Evolutionary conservation across 2,797 vertebrate genomes (phyloP), one percentile per base, ranked within the genome.

Genomic region (Parotocinclus haroldoi): DNA sequence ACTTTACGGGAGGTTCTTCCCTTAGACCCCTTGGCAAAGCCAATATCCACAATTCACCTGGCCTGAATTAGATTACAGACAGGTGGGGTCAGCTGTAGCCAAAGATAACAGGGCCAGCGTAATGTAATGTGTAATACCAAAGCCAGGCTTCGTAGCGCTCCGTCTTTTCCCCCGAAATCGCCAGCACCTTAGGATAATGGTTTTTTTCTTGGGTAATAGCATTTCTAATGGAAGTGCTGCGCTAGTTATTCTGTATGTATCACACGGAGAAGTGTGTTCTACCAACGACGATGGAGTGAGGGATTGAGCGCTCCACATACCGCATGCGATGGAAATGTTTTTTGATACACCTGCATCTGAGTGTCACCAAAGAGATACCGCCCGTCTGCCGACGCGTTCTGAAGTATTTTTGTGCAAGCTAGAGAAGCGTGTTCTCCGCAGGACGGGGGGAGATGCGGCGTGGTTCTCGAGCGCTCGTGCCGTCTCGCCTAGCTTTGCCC

Each of bases 211-310:
- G 61, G 40, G 49, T 65, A 64, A 64, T 58, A 46, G 44, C 16
- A 46, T 71, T 71, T 65, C 48, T 64, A 71, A 71, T 71, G 55
- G 58, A 71, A 58, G 40, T 38, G 19, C 16, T 53, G 19, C 58
- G 55, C 27, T 59, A 64, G 51, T 37, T 63, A 58, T 62, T 7
- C 12, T 17, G 14, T 50, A 62, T 18, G 37, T 62, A 51, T 17
- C 37, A 39, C 5, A 1, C 1, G 9, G 46, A 51, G 59, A 49
- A 62, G 39, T 42, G 5, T 19, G 14, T 14, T n/a, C 6, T 44
- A 44, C 52, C 50, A 44, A 16, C 7, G 37, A 10, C 7, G 19
- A n/a, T 38, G 52, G 14, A 62, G 7, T 13, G 36, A 16, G 12
- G 2, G 44, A 50, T 61, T 49, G 45, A 50, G 60, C 12, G 16